Conservation (phyloP, 2,888 invertebrate genomes). For the Synergus japonicus region DNA sequence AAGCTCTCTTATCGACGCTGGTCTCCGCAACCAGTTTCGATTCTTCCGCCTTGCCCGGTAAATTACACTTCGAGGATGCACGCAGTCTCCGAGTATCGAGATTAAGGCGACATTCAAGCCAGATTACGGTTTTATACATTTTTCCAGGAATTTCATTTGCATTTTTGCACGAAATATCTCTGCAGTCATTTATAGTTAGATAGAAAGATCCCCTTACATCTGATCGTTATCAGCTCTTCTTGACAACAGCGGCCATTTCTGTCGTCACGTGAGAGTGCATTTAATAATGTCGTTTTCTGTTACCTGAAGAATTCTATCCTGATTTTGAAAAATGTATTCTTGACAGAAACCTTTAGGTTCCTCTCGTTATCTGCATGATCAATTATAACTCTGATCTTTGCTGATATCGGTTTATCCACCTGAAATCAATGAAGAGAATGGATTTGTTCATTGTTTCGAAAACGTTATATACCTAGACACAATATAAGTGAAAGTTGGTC, state of each 20-base stretch:
- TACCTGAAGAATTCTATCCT: too few species aligned
- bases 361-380: not conserved
- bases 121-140: slow-evolving; percentile 34
- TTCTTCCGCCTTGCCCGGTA: slow-evolving; percentile 37
- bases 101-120: slow-evolving; percentile 36
- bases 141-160: slow-evolving; percentile 27
- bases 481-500: slow-evolving; percentile 30
- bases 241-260: not conserved
- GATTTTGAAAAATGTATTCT: too few species aligned
- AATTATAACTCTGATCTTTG: not conserved
- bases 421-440: not conserved
- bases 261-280: not conserved
- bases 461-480: not conserved
- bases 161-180: slow-evolving; percentile 15
- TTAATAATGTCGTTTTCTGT: not conserved
- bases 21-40: slow-evolving; percentile 36
- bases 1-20: slow-evolving; percentile 32
- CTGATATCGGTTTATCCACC: not conserved
- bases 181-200: slow-evolving; percentile 7
- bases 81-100: slow-evolving; percentile 34
- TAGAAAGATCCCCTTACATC: slow-evolving; percentile 6
- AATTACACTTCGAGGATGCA: slow-evolving; percentile 26
- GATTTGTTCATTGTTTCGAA: not conserved
- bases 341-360: too few species aligned
- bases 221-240: slow-evolving; percentile 4